Evolutionary conservation across 2,113 vertebrate genomes (phyloP).

Genomic region (Upupa epops): DNA sequence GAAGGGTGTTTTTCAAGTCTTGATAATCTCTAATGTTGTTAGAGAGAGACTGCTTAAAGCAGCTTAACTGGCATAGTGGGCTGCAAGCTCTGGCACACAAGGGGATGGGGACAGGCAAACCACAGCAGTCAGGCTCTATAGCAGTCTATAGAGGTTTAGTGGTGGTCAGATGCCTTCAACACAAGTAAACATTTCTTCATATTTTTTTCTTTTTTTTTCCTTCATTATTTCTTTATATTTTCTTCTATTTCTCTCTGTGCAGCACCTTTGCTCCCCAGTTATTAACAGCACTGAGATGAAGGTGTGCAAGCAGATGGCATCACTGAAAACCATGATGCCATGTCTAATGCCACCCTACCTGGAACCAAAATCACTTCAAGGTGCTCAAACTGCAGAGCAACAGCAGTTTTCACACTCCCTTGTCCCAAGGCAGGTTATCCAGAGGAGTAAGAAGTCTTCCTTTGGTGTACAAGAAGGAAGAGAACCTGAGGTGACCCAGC

Average conservation of each 20-base stretch:
- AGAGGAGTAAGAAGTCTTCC: neutral
- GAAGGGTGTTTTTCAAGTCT: neutral
- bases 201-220: too few species aligned
- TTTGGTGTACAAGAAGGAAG: neutral
- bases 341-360: neutral
- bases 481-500: neutral
- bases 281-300: neutral
- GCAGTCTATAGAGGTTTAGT: neutral
- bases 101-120: too few species aligned
- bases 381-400: neutral
- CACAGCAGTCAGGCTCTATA: neutral
- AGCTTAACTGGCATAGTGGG: neutral
- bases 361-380: accelerated
- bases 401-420: neutral
- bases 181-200: neutral
- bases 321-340: neutral
- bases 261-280: neutral
- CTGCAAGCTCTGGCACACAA: neutral
- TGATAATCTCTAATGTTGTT: neutral
- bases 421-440: neutral
- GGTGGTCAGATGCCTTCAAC: accelerated
- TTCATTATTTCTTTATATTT: too few species aligned
- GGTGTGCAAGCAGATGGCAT: accelerated
- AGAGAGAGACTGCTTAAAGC: neutral
- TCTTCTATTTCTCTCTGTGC: neutral